Evolutionary conservation across 2,797 vertebrate genomes (phyloP).

Genomic region (Sebastolobus alascanus): DNA sequence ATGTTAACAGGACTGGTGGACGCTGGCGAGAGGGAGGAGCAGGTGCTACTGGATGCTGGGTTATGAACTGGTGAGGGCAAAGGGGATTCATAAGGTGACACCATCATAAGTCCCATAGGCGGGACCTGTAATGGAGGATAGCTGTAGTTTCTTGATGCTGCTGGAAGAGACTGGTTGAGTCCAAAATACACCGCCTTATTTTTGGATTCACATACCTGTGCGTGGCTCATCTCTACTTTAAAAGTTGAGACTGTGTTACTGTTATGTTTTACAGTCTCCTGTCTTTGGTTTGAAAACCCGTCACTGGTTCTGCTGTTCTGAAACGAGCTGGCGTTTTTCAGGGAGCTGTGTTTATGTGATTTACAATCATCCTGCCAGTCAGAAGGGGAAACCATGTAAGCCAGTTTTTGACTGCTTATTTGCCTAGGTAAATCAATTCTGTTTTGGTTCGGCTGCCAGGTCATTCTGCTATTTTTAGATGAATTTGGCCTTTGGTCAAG

Average conservation of each 20-base stretch:
- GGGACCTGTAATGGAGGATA: slow-evolving; percentile 87
- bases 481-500: slow-evolving; percentile 87
- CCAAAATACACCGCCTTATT: slow-evolving; percentile 90
- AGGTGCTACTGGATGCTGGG: slow-evolving; percentile 89
- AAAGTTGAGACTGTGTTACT: slow-evolving; percentile 79
- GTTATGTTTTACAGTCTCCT: slow-evolving; percentile 82
- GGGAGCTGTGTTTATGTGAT: slow-evolving; percentile 79
- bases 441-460: slow-evolving; percentile 90
- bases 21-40: slow-evolving; percentile 92
- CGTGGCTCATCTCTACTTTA: slow-evolving; percentile 84
- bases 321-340: slow-evolving; percentile 81
- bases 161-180: slow-evolving; percentile 85
- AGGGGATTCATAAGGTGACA: slow-evolving; percentile 93
- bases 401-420: slow-evolving; percentile 88
- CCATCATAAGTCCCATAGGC: slow-evolving; percentile 86
- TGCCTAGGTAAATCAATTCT: slow-evolving; percentile 88
- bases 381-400: slow-evolving; percentile 85
- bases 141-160: slow-evolving; percentile 80
- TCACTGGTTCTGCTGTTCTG: slow-evolving; percentile 84
- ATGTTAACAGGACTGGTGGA: slow-evolving; percentile 93
- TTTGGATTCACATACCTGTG: slow-evolving; percentile 86
- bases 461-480: slow-evolving; percentile 86
- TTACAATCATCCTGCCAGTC: slow-evolving; percentile 91
- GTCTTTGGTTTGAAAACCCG: slow-evolving; percentile 82
- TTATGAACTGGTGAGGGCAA: slow-evolving; percentile 93